Evolutionary conservation across 2,797 vertebrate species (phyloP), one percentile per base, ranked within the genome.

Genomic region (Poecilia picta): DNA sequence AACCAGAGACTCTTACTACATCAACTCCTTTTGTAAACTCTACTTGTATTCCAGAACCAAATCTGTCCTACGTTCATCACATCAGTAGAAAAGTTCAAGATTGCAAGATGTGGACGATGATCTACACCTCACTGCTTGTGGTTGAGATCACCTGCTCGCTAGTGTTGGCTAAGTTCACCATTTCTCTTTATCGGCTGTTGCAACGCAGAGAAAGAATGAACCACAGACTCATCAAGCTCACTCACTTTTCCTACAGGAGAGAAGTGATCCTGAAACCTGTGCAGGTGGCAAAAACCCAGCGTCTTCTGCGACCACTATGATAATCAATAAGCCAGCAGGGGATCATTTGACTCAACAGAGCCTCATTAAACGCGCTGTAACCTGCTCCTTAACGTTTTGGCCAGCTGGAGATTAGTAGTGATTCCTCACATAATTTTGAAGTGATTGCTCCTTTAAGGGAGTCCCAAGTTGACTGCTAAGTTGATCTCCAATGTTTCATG

Each of bases 201-300:
- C 91, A 93, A 59, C 1, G 8, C 45, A 87, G 77, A 28, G 86
- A 94, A 82, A 91, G 57, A 72, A 53, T 83, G 23, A 55, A 84
- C 68, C 74, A 87, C 31, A 77, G 73, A 45, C 12, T 3, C 59
- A 82, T 96, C 71, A 94, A 90, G 80, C 93, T 96, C 41, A 96
- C 91, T 1, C 86, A 11, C 39, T 95, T 95, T 78, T 90, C 93
- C 51, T 89, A 94, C 91, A 95, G 81, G 73, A 95, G 89, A 80
- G 94, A 95, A 13, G 73, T 95, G 57, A 91, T 81, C 33, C 77
- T 95, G 8, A 87, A 73, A 75, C 94, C 95, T 55, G 18, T 95
- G 13, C 39, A 0, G 31, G 85, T 95, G 73, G 75, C 62, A 45
- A 91, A 93, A 78, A 93, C 90, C 66, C 31, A 43, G 45, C 49